Conservation (phyloP, 2,113 vertebrate species). For the Serinus canaria region DNA sequence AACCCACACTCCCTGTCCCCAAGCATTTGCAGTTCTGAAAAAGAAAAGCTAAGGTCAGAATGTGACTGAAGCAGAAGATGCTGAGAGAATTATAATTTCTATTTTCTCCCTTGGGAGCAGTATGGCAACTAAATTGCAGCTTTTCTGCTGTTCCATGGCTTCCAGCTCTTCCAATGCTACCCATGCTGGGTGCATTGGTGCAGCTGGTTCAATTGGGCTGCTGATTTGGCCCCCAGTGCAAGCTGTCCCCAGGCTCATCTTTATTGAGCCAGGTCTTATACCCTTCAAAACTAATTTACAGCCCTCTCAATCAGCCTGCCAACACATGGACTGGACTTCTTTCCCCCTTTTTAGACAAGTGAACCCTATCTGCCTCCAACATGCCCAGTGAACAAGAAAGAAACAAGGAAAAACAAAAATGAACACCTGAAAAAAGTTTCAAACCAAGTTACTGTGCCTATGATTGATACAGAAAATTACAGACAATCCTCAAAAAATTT, state of each 20-base stretch:
- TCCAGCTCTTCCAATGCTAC: neutral
- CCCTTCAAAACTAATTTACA: neutral
- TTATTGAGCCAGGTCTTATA: neutral
- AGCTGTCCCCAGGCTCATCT: neutral
- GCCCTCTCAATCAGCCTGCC: neutral
- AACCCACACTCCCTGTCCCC: fast-evolving
- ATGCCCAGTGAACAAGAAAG: neutral
- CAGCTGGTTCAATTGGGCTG: neutral
- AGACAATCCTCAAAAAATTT: neutral
- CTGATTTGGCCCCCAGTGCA: neutral
- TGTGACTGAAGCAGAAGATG: neutral
- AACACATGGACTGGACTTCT: neutral
- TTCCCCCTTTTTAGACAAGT: neutral
- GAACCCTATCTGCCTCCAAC: neutral
- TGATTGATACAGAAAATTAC: neutral
- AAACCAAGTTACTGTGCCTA: neutral
- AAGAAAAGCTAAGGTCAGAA: neutral
- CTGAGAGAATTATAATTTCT: neutral
- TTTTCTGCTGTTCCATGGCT: neutral
- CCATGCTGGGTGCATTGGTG: too few species aligned
- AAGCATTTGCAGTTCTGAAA: neutral
- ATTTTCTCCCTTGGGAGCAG: neutral
- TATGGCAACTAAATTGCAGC: neutral
- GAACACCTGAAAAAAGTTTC: neutral
- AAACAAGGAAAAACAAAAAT: neutral